Percentiles rank a stretch among this genome's conserved stretches.
Evolutionary conservation across 2,797 vertebrate species (phyloP).

Genomic region (Cyprinella venusta): DNA sequence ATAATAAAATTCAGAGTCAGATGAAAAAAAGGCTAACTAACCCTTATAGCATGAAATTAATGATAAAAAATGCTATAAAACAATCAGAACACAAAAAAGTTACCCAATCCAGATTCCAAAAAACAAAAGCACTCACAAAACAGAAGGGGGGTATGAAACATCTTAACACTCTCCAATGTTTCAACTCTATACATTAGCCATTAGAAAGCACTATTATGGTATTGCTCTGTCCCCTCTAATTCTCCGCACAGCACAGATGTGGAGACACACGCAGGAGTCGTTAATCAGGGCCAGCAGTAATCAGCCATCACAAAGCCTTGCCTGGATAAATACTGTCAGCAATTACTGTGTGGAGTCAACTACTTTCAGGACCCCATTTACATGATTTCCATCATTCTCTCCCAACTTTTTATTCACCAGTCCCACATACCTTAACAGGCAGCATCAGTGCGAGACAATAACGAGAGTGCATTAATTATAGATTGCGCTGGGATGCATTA

Average conservation of each 20-base stretch:
- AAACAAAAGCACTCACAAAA: background rate
- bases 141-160: conserved; percentile 12
- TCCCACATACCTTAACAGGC: conserved; percentile 19
- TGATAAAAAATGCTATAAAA: background rate
- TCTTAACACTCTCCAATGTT: conserved; percentile 61
- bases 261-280: conserved; percentile 65
- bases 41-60: background rate
- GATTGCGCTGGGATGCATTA: conserved; percentile 76
- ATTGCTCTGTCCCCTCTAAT: conserved; percentile 76
- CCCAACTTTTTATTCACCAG: background rate
- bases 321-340: conserved; percentile 70
- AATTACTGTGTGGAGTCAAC: conserved; percentile 61
- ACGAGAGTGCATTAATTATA: conserved; percentile 74
- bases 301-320: conserved; percentile 68
- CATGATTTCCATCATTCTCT: conserved; percentile 33
- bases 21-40: background rate
- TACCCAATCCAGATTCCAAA: background rate
- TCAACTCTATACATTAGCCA: conserved; percentile 71
- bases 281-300: conserved; percentile 73
- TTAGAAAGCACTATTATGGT: conserved; percentile 74
- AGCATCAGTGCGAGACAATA: conserved; percentile 54
- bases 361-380: conserved; percentile 50
- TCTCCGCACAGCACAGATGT: conserved; percentile 70
- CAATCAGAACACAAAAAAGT: background rate
- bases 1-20: background rate